Evolutionary conservation across 1,140 invertebrate species (phyloP).

Genomic region (Dreissena polymorpha): DNA sequence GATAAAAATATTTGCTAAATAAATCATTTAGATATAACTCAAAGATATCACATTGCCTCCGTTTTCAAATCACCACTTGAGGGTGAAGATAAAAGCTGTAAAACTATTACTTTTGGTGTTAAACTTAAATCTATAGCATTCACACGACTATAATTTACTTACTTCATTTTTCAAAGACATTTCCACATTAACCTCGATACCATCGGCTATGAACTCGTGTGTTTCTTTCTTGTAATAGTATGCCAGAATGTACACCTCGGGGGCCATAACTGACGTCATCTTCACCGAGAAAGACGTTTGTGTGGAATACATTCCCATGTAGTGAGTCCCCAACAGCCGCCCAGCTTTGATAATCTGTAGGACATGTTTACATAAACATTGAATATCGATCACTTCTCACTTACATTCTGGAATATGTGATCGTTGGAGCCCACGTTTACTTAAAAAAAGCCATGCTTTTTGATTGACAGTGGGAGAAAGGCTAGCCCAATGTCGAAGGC

Average conservation of each 20-base stretch:
- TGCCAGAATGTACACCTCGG: constrained; percentile 89
- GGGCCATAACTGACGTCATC: constrained; percentile 91
- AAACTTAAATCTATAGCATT: too few relatives aligned
- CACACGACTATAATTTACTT: background rate
- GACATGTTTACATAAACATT: background rate
- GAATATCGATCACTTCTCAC: background rate
- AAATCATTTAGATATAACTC: too few relatives aligned
- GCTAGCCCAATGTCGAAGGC: too few relatives aligned
- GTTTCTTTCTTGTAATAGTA: constrained; percentile 85
- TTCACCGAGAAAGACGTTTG: constrained; percentile 82
- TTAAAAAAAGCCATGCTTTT: too few relatives aligned
- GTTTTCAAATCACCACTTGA: too few relatives aligned
- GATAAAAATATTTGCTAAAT: too few relatives aligned
- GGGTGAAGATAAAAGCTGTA: too few relatives aligned
- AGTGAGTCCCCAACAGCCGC: constrained; percentile 25
- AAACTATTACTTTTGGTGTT: too few relatives aligned
- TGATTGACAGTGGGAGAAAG: too few relatives aligned
- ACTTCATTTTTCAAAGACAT: constrained; percentile 82
- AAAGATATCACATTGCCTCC: too few relatives aligned
- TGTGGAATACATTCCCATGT: constrained; percentile 12
- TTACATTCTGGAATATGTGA: too few relatives aligned
- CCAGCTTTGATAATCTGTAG: constrained; percentile 34
- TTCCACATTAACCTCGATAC: constrained; percentile 79
- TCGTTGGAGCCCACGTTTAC: too few relatives aligned
- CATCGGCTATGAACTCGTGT: constrained; percentile 85